Percentiles rank a stretch among this genome's conserved stretches.
phyloP scores from a whole-genome alignment of 35 echinoderm and acorn worm species.

The Chiridota heheva region DNA sequence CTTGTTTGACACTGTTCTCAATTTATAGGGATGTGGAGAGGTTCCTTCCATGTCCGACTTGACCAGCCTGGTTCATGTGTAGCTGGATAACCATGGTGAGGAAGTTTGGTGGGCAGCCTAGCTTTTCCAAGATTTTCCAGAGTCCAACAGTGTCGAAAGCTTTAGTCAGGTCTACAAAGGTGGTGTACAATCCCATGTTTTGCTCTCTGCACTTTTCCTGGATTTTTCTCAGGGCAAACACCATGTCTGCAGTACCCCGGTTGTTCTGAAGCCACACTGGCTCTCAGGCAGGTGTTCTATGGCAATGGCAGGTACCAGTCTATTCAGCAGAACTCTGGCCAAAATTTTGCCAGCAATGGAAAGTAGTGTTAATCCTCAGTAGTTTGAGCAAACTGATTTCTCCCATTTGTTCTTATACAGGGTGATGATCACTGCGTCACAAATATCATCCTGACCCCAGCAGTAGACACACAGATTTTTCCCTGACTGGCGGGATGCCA shows the following conservation, averaged over 20 bases:
- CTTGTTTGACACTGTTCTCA: not conserved
- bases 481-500: too few relatives aligned
- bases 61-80: too few relatives aligned
- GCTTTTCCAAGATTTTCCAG: conserved; percentile 24
- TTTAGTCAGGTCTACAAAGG: conserved; percentile 52
- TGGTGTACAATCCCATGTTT: conserved; percentile 15
- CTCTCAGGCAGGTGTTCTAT: conserved; percentile 40
- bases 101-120: conserved; percentile 13
- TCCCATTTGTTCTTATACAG: too few relatives aligned
- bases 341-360: too few relatives aligned
- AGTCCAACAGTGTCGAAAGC: conserved; percentile 50
- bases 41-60: not conserved
- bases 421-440: too few relatives aligned
- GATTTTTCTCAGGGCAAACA: conserved; percentile 39
- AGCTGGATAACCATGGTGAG: too few relatives aligned
- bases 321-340: not conserved
- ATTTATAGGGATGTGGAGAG: not conserved
- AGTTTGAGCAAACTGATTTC: too few relatives aligned
- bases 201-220: conserved; percentile 64
- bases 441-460: too few relatives aligned
- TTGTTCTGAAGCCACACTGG: conserved; percentile 61
- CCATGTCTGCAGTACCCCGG: conserved; percentile 50
- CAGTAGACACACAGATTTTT: too few relatives aligned
- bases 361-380: too few relatives aligned
- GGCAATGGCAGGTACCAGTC: not conserved